phyloP scores from a whole-genome alignment of 2,797 vertebrate genomes.

The Arctocebus calabarensis region DNA sequence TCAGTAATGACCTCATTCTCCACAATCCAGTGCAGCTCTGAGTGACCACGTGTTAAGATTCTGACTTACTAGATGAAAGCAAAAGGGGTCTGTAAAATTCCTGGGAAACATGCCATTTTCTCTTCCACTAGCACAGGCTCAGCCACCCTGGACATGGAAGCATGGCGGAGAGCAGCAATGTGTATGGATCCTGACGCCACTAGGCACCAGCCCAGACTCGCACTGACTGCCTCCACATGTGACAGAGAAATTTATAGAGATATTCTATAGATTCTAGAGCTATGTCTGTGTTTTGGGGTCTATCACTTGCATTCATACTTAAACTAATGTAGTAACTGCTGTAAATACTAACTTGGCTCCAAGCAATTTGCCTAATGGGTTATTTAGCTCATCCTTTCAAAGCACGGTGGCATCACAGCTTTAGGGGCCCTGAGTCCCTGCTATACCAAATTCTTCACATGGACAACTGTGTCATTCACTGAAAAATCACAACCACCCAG shows the following conservation, averaged over 20 bases:
- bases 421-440: not conserved
- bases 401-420: fast-evolving
- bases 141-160: not conserved
- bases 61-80: not conserved
- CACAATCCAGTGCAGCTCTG: not conserved
- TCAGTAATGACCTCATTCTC: not conserved
- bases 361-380: not conserved
- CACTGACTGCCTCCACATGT: fast-evolving
- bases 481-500: not conserved
- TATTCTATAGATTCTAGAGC: no score
- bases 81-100: not conserved
- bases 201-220: fast-evolving
- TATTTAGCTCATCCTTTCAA: not conserved
- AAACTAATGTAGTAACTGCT: fast-evolving
- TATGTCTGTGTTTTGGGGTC: not conserved
- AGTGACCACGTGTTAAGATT: not conserved
- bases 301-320: not conserved
- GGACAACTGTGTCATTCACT: not conserved
- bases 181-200: fast-evolving
- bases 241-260: not conserved
- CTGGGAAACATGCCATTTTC: not conserved
- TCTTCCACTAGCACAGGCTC: no score
- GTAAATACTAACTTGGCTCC: not conserved
- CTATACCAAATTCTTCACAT: fast-evolving
- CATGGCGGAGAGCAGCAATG: fast-evolving